Percentiles rank a stretch among this genome's conserved stretches.
Evolutionary conservation across 2,888 invertebrate species (phyloP).

Genomic region (Aradus depressus): DNA sequence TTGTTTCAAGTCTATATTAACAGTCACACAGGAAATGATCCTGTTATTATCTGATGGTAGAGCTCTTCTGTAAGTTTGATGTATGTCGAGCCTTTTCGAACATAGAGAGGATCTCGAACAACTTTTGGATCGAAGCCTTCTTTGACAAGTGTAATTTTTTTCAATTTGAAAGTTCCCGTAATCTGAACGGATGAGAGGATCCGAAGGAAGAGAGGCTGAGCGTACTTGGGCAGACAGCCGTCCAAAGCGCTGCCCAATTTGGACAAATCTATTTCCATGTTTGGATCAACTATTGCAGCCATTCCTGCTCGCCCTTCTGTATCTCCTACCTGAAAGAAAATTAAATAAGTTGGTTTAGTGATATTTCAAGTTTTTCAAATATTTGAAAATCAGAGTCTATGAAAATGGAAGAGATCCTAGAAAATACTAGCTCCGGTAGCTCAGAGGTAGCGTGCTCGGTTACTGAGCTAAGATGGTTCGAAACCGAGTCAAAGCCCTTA

Average conservation of each 20-base stretch:
- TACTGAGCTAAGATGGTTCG: too few relatives aligned
- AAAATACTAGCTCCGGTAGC: too few relatives aligned
- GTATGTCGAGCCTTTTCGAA: slow-evolving; percentile 38
- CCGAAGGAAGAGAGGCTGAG: slow-evolving; percentile 79
- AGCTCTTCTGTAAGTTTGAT: slow-evolving; percentile 40
- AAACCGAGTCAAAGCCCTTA: too few relatives aligned
- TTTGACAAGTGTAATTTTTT: slow-evolving; percentile 72
- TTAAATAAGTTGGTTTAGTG: too few relatives aligned
- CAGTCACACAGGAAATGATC: slow-evolving; percentile 16
- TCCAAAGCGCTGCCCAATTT: slow-evolving; percentile 52
- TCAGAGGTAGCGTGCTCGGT: too few relatives aligned
- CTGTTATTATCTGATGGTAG: slow-evolving; percentile 40
- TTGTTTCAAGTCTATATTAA: not conserved
- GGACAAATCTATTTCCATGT: slow-evolving; percentile 45
- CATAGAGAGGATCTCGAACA: slow-evolving; percentile 45
- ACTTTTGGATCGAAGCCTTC: slow-evolving; percentile 69
- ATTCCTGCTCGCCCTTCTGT: slow-evolving; percentile 85
- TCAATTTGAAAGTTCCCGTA: slow-evolving; percentile 83
- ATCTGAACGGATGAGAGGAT: slow-evolving; percentile 64
- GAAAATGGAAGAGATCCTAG: too few relatives aligned
- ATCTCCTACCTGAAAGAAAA: slow-evolving; percentile 54
- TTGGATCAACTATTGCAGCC: slow-evolving; percentile 73
- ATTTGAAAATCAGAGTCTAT: too few relatives aligned
- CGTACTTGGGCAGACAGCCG: slow-evolving; percentile 67
- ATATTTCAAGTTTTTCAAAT: too few relatives aligned